Base-by-base conservation (phyloP, 2,113 vertebrate genomes). In the Myiopsitta monachus region DNA sequence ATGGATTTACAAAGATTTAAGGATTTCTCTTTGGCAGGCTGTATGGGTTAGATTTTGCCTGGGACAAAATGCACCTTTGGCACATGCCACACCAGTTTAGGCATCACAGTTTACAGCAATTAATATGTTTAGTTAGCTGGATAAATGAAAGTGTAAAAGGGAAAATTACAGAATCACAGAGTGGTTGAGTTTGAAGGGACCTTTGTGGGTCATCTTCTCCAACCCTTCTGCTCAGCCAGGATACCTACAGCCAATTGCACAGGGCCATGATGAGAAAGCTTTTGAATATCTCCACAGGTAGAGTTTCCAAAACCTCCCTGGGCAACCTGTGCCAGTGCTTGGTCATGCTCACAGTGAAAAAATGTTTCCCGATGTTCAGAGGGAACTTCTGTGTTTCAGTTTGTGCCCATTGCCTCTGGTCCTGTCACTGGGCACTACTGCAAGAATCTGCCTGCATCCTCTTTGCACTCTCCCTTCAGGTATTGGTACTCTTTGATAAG, bases 21-120 rank as follows among this genome's bases (percentile, higher is more conserved):
- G 67, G 31, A 33, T 66, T 38, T 49, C 18, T 81, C 30, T 88
- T 92, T 74, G n/a, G 39, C 62, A 87, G 68, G 26, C 44, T 2
- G 1, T 24, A 64, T 59, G 1, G 0, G 21, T 83, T 91, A 87
- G 26, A 26, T 67, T 75, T 78, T 0, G 0, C 16, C 1, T 3
- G 43, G 52, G 55, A 68, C 61, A 82, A 41, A 68, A 62, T 47
- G 7, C 28, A 67, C 11, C 18, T 87, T 54, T 68, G 23, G n/a
- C 33, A 39, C 52, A 9, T 2, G 5, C 47, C 52, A 39, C 33
- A 24, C 43, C 41, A 41, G 14, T 9, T 47, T 17, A 73, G 30
- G 24, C 14, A 49, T 55, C 41, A 66, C 54, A 19, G 33, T 55
- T 7, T 84, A 23, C 43, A 87, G 57, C 78, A 69, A 14, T 57